These are phyloP conservation scores for Stenotaenia linearis DNA, from an alignment of 2,888 invertebrate species.

Conservation along the genomic window DNA sequence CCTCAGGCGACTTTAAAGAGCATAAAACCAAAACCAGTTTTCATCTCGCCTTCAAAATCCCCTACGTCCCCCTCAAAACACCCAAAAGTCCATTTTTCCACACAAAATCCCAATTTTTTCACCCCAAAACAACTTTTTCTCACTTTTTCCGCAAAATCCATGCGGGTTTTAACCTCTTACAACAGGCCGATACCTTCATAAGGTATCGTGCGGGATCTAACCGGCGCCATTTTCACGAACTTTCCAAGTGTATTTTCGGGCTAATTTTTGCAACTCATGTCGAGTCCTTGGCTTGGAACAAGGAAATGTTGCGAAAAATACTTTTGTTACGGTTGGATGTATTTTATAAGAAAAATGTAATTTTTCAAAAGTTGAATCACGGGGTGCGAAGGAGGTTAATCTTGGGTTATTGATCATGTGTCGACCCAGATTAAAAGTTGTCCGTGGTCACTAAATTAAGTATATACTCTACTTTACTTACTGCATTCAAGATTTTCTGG, in stretches of 20 bases:
- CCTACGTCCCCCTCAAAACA: not conserved
- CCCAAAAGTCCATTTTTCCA: not conserved
- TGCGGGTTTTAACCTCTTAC: too few relatives aligned
- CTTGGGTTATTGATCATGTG: slow-evolving; percentile 4
- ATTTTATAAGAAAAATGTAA: not conserved
- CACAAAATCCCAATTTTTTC: too few relatives aligned
- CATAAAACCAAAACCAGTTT: not conserved
- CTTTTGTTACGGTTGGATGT: not conserved
- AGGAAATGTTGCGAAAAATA: not conserved
- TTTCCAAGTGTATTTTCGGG: too few relatives aligned
- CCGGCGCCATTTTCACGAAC: too few relatives aligned
- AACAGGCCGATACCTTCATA: too few relatives aligned
- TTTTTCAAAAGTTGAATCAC: not conserved
- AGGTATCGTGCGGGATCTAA: not conserved
- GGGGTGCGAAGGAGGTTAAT: not conserved
- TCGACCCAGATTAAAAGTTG: not conserved
- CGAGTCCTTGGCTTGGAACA: not conserved
- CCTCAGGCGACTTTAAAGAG: not conserved
- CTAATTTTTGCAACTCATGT: not conserved
- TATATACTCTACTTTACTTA: not conserved
- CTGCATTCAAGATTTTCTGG: not conserved
- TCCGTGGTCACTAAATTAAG: not conserved
- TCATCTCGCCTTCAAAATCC: not conserved
- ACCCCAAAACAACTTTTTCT: too few relatives aligned
- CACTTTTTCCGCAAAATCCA: too few relatives aligned